phyloP scores from a whole-genome alignment of 2,113 vertebrate genomes.

The Anarrhichthys ocellatus region DNA sequence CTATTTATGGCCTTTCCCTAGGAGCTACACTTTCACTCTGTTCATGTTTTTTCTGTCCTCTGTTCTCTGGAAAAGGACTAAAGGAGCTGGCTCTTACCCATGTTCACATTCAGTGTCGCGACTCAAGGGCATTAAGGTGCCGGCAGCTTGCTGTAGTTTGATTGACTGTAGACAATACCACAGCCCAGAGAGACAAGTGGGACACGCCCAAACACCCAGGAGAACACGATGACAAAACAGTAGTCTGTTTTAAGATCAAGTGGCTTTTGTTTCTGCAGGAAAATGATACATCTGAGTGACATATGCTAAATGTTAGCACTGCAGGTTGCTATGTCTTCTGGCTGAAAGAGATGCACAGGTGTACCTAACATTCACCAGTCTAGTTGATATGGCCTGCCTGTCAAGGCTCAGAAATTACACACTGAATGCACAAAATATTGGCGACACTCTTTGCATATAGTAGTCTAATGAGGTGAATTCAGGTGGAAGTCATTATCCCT shows the following conservation, averaged over 20 bases:
- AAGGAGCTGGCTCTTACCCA: conserved; percentile 56
- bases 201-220: conserved; percentile 35
- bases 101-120: conserved; percentile 59
- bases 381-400: not conserved
- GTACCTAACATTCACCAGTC: not conserved
- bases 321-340: conserved; percentile 14
- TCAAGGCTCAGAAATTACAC: conserved; percentile 8
- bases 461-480: conserved; percentile 16
- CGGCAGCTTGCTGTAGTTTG: conserved; percentile 51
- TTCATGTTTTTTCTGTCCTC: conserved; percentile 55
- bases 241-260: conserved; percentile 27
- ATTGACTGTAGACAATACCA: conserved; percentile 54
- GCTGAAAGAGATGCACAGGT: conserved; percentile 5
- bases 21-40: conserved; percentile 51
- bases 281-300: conserved; percentile 37
- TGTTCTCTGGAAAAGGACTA: conserved; percentile 58
- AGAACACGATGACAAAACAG: conserved; percentile 44
- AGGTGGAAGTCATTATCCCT: conserved; percentile 24
- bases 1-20: conserved; percentile 59
- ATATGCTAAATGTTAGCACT: conserved; percentile 21
- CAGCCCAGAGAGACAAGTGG: conserved; percentile 34
- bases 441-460: conserved; percentile 6
- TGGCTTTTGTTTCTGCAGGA: conserved; percentile 18
- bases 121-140: conserved; percentile 67
- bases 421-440: not conserved